Conservation (phyloP, 2,797 vertebrate genomes). For the Tangara arthus region DNA sequence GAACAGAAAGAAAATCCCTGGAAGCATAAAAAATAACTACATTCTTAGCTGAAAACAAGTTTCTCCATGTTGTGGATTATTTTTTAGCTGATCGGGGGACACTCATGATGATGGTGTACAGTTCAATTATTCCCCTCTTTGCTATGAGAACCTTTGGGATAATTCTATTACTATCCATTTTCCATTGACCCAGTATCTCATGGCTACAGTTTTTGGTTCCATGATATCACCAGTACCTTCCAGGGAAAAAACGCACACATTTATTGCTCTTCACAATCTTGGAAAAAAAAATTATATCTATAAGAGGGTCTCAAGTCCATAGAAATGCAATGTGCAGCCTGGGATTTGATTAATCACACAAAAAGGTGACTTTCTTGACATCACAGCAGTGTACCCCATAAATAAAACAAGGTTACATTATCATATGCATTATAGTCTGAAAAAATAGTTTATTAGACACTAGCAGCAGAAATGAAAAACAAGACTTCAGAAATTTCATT, state of each 20-base stretch:
- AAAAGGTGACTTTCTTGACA: background rate
- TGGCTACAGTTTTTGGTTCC: background rate
- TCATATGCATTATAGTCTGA: constrained; percentile 64
- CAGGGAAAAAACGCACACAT: background rate
- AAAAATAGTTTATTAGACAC: constrained; percentile 56
- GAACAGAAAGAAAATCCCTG: background rate
- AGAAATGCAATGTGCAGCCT: background rate
- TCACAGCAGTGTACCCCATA: background rate
- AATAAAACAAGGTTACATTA: constrained; percentile 63
- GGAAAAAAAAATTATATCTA: background rate
- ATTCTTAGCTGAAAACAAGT: background rate
- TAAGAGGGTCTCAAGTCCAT: background rate
- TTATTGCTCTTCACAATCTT: background rate
- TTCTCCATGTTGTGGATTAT: background rate
- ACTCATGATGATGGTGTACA: background rate
- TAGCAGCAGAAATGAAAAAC: constrained; percentile 36
- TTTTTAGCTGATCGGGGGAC: background rate
- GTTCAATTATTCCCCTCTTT: background rate
- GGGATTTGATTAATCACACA: constrained; percentile 47
- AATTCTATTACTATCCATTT: background rate
- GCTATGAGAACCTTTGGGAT: background rate
- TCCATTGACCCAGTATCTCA: background rate
- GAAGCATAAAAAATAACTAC: background rate
- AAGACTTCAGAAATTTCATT: constrained; percentile 60
- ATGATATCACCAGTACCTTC: background rate